A percentile compares a stretch with the other conserved stretches of the same genome.
Evolutionary conservation across 30 jellyfish, hydroid and myxozoan genomes (phyloP).

Genomic region (Hydractinia echinata): DNA sequence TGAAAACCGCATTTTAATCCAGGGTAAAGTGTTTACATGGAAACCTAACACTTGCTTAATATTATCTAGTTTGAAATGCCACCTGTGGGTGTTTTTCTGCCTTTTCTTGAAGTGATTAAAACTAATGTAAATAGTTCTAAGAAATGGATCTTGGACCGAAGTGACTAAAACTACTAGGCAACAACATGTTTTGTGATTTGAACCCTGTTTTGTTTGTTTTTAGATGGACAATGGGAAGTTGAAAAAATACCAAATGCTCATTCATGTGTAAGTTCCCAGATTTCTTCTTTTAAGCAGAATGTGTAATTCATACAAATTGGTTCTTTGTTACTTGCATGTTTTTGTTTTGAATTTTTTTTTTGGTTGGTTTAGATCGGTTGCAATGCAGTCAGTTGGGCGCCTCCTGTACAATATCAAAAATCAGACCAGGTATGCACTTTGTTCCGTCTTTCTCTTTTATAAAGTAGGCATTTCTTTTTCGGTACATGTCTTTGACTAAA

Average conservation of each 20-base stretch:
- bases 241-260: constrained; percentile 94
- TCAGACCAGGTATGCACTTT: constrained; percentile 33
- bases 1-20: too few species aligned
- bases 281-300: too few species aligned
- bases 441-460: background rate
- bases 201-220: background rate
- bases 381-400: constrained; percentile 98
- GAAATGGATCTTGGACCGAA: too few species aligned
- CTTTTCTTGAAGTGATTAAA: too few species aligned
- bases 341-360: too few species aligned
- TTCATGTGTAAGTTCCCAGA: constrained; percentile 37
- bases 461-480: background rate
- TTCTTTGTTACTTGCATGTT: background rate
- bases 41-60: too few species aligned
- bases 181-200: background rate
- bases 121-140: too few species aligned
- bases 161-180: background rate
- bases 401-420: constrained; percentile 54
- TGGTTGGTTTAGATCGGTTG: constrained; percentile 72
- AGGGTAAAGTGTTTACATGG: too few species aligned
- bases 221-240: constrained; percentile 92
- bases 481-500: too few species aligned
- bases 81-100: too few species aligned
- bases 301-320: too few species aligned
- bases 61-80: too few species aligned